Evolutionary conservation across 2,888 invertebrate genomes (phyloP).

Genomic region (Callosobruchus maculatus): DNA sequence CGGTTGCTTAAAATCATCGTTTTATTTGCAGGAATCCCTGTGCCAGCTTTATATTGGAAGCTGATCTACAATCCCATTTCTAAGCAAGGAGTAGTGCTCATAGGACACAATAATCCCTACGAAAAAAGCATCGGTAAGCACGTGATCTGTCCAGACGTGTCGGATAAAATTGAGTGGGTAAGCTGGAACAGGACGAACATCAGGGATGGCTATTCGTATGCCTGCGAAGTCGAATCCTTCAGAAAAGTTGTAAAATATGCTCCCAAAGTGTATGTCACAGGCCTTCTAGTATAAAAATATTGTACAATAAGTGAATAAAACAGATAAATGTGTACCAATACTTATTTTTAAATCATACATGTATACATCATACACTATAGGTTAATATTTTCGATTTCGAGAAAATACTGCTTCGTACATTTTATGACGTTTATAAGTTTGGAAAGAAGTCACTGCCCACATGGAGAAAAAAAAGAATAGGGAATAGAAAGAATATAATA

Average conservation of each 20-base stretch:
- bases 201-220: conserved; percentile 57
- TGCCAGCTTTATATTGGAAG: conserved; percentile 59
- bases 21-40: conserved; percentile 44
- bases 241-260: conserved; percentile 53
- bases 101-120: conserved; percentile 63
- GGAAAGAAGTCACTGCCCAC: no score
- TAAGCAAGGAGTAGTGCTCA: conserved; percentile 56
- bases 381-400: no score
- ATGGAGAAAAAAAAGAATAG: no score
- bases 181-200: conserved; percentile 53
- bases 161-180: conserved; percentile 58
- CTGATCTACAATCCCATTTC: conserved; percentile 55
- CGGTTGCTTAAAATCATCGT: no score
- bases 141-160: conserved; percentile 49
- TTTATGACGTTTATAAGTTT: no score
- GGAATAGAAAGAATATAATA: no score
- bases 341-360: no score
- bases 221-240: conserved; percentile 59
- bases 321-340: no score
- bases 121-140: conserved; percentile 24
- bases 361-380: no score
- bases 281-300: conserved; percentile 22
- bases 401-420: no score
- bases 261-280: conserved; percentile 52
- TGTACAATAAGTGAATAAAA: not conserved